phyloP scores from a whole-genome alignment of 2,888 invertebrate species.

The Strigamia transsilvanica region DNA sequence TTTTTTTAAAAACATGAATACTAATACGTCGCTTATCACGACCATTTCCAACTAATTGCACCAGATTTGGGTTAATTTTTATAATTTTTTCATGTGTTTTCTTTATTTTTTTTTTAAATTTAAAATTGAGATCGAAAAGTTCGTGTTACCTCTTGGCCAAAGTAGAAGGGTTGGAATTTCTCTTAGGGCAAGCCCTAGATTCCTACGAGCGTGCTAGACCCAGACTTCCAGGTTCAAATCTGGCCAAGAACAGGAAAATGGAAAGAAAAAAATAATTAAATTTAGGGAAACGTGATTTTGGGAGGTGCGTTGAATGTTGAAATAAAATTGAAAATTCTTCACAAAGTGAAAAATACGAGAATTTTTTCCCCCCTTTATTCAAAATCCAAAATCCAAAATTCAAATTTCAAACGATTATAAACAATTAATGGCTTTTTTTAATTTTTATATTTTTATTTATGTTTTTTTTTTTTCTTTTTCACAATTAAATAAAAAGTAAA shows the following conservation, averaged over 20 bases:
- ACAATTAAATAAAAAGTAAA: no score
- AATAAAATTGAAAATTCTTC: no score
- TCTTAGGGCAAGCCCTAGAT: constrained; percentile 21
- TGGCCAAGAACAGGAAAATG: background rate
- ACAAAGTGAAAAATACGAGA: no score
- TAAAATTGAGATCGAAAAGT: constrained; percentile 10
- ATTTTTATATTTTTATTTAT: no score
- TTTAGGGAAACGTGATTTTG: no score
- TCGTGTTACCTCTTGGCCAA: background rate
- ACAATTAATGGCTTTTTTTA: no score
- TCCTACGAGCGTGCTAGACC: background rate
- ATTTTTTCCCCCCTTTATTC: no score
- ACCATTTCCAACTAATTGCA: background rate
- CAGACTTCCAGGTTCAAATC: constrained; percentile 20
- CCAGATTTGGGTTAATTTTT: background rate
- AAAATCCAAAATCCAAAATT: no score
- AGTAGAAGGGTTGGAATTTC: constrained; percentile 3
- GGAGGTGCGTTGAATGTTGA: no score
- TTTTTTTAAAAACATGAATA: background rate
- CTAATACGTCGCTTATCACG: background rate
- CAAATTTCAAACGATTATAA: no score
- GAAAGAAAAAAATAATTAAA: background rate
- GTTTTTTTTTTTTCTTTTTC: no score
- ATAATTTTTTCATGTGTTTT: background rate
- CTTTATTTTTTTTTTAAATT: background rate